Evolutionary conservation across 2,113 vertebrate genomes (phyloP), one percentile per base, ranked within the genome.

Genomic region (Rafetus swinhoei): DNA sequence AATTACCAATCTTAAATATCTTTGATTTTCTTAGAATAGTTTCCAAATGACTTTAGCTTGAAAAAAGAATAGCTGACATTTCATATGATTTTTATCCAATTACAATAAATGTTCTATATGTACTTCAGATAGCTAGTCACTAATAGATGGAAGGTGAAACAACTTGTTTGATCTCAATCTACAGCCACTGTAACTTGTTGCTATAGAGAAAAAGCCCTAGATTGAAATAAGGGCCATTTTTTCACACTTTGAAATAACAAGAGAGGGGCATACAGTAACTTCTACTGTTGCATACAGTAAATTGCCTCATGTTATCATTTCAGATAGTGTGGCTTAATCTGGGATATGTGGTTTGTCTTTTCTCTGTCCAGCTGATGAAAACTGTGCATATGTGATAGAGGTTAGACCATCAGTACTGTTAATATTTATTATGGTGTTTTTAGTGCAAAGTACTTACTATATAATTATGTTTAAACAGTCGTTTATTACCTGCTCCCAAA

Each of bases 261-360:
- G 65, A 69, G 8, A 35, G 18, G 5, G 25, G 65, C 32, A 72
- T 72, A 35, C n/a, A 35, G 16, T 69, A 16, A 52, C 22, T 87
- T 13, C 77, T 89, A 54, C 35, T 86, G 4, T 56, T 90, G 29
- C 62, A n/a, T 32, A 69, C 79, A 82, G 80, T 74, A 85, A 77
- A 81, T 81, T 95, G 25, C 84, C 29, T 92, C 45, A 27, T 60
- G 50, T 91, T 82, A 94, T 77, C 92, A 0, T 93, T 90, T 85
- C 84, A 74, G 24, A 21, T 57, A 81, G 76, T 14, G 60, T 57
- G 82, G 56, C 95, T 82, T 85, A 93, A 85, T 95, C 92, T 79
- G 94, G 77, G 86, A 77, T 82, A 53, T 19, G 35, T 76, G 69
- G 81, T n/a, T 90, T 90, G 55, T 86, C 35, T 87, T 89, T 79